Evolutionary conservation across 2,888 invertebrate genomes (phyloP), one percentile per base, ranked within the genome.

Genomic region (Sphaerophoria rueppellii): DNA sequence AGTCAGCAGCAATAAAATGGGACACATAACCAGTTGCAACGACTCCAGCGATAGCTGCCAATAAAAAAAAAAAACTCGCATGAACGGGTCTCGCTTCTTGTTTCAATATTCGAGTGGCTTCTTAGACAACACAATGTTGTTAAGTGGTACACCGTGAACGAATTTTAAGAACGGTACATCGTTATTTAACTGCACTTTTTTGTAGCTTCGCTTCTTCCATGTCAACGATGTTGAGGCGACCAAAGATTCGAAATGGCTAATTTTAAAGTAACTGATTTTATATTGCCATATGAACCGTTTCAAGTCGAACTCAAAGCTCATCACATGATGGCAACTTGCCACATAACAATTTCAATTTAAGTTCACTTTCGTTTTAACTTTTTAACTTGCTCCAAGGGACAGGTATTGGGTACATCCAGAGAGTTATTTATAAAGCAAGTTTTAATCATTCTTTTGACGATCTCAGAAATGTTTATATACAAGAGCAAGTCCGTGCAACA

Each of bases 351-450:
- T 67, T 69, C 73, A 60, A 34, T 79, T 76, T 50, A 58, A 72
- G 72, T 76, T 71, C 71, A 80, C 83, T 85, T 85, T 85, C 83
- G 55, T 81, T 83, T 57, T 24, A 55, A 46, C n/a, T 52, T 65
- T 43, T 11, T 43, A 4, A 11, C 6, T 43, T 43, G 24, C 24
- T 24, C 24, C 1, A 24, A 24, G 24, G 24, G 24, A 24, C 24
- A 1, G 24, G 24, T 24, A 24, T 24, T 24, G 24, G 24, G 24
- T 24, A 2, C 2, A 2, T 24, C 1, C 2, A 24, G 2, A 24
- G 2, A 24, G 24, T 24, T 24, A 24, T 24, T 24, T 24, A 2
- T 24, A 24, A 24, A 24, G 24, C 24, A 24, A 24, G 24, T 24
- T 24, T 24, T 24, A 24, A 24, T 24, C 24, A 24, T 24, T 24